phyloP scores from a whole-genome alignment of 2,888 invertebrate species.

The Andrena bucephala region DNA sequence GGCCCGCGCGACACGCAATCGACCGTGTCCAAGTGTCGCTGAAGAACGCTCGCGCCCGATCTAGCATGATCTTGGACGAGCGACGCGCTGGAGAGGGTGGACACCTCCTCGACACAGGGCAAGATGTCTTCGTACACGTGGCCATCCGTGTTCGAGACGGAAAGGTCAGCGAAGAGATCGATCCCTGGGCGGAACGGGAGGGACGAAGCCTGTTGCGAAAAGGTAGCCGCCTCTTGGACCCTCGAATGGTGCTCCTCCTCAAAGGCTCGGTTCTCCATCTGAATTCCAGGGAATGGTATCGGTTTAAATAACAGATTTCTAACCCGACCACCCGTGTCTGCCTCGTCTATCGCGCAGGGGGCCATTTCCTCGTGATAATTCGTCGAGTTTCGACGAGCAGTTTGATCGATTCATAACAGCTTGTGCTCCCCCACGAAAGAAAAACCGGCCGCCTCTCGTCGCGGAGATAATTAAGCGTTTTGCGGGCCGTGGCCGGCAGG shows the following conservation, averaged over 20 bases:
- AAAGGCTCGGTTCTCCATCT: constrained; percentile 83
- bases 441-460: constrained; percentile 5
- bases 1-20: neutral
- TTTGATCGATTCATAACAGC: constrained; percentile 37
- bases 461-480: constrained; percentile 52
- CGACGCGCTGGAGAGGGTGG: neutral
- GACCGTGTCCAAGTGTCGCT: neutral
- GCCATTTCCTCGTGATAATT: neutral
- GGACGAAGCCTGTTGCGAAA: neutral
- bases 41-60: neutral
- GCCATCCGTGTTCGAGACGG: constrained; percentile 54
- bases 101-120: neutral
- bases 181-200: neutral
- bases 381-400: constrained; percentile 8
- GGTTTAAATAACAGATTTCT: too few species aligned
- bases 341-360: neutral
- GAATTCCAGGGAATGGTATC: neutral
- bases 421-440: constrained; percentile 6
- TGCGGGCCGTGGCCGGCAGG: constrained; percentile 12
- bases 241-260: constrained; percentile 77
- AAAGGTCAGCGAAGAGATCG: neutral
- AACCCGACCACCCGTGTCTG: constrained; percentile 16
- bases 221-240: constrained; percentile 30
- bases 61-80: neutral
- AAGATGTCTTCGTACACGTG: constrained; percentile 83